These are phyloP conservation scores for Cottoperca gobio DNA, from an alignment of 2,797 vertebrate genomes.

Conservation along the genomic window DNA sequence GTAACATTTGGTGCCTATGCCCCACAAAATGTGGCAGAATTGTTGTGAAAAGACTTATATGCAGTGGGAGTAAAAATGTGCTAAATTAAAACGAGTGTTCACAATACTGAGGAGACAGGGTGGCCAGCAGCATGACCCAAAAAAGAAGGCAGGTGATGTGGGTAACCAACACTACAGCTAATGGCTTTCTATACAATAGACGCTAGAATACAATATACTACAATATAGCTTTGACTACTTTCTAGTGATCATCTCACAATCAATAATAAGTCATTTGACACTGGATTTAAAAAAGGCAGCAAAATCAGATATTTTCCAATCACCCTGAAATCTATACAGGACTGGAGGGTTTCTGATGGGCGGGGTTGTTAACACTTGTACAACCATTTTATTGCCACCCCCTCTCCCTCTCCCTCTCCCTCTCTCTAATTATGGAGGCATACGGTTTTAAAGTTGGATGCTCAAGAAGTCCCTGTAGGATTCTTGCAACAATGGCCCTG, in stretches of 20 bases:
- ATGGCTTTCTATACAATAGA: constrained; percentile 12
- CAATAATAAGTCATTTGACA: background rate
- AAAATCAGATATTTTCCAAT: background rate
- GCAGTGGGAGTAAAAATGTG: background rate
- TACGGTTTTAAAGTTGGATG: constrained; percentile 59
- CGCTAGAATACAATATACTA: no score
- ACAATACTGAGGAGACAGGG: background rate
- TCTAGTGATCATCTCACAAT: no score
- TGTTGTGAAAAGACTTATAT: constrained; percentile 26
- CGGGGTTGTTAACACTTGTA: constrained; percentile 13
- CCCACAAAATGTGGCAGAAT: constrained; percentile 10
- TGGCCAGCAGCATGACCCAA: constrained; percentile 1
- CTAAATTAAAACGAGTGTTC: no score
- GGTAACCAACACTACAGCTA: background rate
- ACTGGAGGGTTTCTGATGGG: background rate
- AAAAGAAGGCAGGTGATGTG: background rate
- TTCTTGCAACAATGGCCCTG: constrained; percentile 67
- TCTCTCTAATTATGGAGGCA: constrained; percentile 54
- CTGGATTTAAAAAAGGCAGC: background rate
- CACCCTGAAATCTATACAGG: background rate
- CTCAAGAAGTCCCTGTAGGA: constrained; percentile 62
- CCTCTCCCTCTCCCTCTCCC: constrained; percentile 18
- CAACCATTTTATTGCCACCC: constrained; percentile 10
- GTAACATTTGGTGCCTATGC: constrained; percentile 3
- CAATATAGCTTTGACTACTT: background rate